Conservation (phyloP, 2,113 vertebrate species). For the Lynx canadensis region DNA sequence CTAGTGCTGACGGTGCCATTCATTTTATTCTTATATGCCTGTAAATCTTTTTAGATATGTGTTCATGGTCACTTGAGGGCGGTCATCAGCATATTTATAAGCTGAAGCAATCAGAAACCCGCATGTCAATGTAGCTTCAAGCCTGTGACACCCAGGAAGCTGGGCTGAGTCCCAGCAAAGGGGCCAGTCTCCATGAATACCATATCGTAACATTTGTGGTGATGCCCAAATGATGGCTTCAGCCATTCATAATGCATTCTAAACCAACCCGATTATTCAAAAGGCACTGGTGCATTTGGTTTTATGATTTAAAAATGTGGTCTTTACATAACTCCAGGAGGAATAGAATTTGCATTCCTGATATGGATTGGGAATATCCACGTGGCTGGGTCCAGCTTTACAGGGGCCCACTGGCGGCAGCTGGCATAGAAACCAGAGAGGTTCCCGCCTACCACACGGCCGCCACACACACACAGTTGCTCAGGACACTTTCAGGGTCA, state of each 20-base stretch:
- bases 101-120: not conserved
- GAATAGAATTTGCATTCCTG: slow-evolving; percentile 21
- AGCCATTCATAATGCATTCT: slow-evolving; percentile 15
- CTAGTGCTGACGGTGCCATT: not conserved
- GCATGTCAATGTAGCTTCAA: not conserved
- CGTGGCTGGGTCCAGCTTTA: not conserved
- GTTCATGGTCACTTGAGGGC: not conserved
- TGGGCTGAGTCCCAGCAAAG: not conserved
- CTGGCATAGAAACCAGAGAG: accelerated
- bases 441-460: accelerated
- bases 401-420: accelerated
- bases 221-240: not conserved
- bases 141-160: not conserved
- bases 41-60: slow-evolving; percentile 26
- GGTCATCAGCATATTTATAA: slow-evolving; percentile 51
- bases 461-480: no score
- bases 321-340: slow-evolving; percentile 42
- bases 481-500: not conserved
- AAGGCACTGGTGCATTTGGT: not conserved
- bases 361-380: not conserved
- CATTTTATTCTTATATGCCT: slow-evolving; percentile 50
- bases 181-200: not conserved
- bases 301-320: not conserved
- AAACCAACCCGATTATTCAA: not conserved
- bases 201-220: not conserved